phyloP scores from a whole-genome alignment of 2,888 invertebrate species.

The Calameuta idolon region DNA sequence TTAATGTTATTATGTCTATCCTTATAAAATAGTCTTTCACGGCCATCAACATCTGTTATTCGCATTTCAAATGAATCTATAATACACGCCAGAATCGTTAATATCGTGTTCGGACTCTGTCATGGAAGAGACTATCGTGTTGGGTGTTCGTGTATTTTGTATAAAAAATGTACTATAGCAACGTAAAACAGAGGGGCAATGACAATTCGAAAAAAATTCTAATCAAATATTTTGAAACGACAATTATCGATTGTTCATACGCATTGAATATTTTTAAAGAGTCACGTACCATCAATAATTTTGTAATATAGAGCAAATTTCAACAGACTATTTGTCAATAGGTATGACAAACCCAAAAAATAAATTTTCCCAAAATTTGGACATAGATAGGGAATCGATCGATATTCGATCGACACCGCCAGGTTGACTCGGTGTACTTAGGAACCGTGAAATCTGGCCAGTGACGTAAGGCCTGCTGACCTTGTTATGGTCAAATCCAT shows the following conservation, averaged over 20 bases:
- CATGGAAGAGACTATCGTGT: neutral
- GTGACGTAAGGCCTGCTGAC: neutral
- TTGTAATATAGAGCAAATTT: neutral
- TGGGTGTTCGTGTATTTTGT: neutral
- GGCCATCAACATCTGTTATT: constrained; percentile 25
- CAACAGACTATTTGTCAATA: neutral
- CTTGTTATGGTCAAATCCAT: constrained; percentile 10
- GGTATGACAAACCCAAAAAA: neutral
- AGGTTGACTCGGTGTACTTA: neutral
- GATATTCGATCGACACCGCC: neutral
- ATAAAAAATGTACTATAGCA: neutral
- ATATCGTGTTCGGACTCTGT: neutral
- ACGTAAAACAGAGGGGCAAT: neutral
- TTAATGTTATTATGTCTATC: constrained; percentile 22
- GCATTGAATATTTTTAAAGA: neutral
- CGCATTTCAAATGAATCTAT: constrained; percentile 21
- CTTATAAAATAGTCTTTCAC: constrained; percentile 25
- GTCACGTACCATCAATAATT: neutral
- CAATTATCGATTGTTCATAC: neutral
- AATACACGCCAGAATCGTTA: neutral
- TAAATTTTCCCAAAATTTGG: neutral
- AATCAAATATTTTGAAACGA: neutral
- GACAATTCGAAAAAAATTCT: neutral
- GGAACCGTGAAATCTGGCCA: neutral
- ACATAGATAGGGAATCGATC: neutral